These are phyloP conservation scores for Hypotaenidia philippensis DNA, from an alignment of 2,797 vertebrate species.

Conservation along the genomic window DNA sequence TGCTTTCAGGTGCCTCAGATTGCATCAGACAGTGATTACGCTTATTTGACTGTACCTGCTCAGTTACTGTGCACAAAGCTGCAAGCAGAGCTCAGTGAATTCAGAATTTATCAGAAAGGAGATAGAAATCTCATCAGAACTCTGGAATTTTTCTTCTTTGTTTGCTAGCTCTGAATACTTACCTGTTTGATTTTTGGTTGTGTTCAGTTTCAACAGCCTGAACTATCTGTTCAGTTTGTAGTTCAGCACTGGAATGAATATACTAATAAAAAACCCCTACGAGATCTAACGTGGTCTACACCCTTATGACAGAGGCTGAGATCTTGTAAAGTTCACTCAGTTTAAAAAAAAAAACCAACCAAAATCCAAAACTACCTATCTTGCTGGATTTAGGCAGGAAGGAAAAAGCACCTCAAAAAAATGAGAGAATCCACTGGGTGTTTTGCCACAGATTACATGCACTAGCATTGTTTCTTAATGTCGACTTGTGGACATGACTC, in stretches of 20 bases:
- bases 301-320: neutral
- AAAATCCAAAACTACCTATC: neutral
- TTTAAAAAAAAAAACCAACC: neutral
- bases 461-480: neutral
- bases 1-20: neutral
- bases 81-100: neutral
- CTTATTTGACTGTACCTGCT: neutral
- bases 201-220: neutral
- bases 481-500: neutral
- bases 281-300: neutral
- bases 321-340: neutral
- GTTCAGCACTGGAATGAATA: neutral
- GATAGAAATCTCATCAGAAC: neutral
- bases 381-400: neutral
- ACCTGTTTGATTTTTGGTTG: neutral
- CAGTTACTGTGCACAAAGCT: neutral
- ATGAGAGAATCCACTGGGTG: neutral
- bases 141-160: neutral
- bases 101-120: neutral
- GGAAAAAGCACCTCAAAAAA: neutral
- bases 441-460: neutral
- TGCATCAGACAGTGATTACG: neutral
- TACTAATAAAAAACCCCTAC: neutral
- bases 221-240: neutral
- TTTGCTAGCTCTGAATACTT: neutral